phyloP scores from a whole-genome alignment of 2,888 invertebrate species.

The Drosophila limbata region DNA sequence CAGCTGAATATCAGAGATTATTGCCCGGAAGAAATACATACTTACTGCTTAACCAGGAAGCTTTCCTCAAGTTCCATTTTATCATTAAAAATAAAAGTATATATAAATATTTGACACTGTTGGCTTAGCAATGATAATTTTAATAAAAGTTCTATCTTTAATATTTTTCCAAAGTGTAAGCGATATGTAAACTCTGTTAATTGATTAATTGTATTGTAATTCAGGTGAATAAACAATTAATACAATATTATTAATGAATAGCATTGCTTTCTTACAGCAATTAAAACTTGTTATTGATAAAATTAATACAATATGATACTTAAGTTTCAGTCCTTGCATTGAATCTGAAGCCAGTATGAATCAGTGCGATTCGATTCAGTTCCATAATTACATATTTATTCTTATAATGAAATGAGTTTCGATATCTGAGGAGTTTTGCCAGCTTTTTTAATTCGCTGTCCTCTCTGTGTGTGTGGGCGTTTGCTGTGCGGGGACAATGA shows the following conservation, averaged over 20 bases:
- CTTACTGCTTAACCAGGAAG: slow-evolving; percentile 2
- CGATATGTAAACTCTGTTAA: background rate
- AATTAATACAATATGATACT: slow-evolving; percentile 1
- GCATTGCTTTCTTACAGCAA: background rate
- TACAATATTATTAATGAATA: background rate
- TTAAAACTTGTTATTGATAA: slow-evolving; percentile 5
- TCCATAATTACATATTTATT: slow-evolving; percentile 36
- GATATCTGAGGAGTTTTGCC: slow-evolving; percentile 40
- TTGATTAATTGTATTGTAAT: background rate
- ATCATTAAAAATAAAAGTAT: too few species aligned
- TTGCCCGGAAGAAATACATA: background rate
- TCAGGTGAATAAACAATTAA: background rate
- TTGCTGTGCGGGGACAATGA: slow-evolving; percentile 39
- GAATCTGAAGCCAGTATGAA: slow-evolving; percentile 25
- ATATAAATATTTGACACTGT: slow-evolving; percentile 8
- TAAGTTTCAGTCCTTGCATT: background rate
- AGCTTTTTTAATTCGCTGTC: slow-evolving; percentile 20
- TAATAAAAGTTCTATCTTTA: background rate
- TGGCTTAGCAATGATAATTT: background rate
- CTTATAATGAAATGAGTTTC: slow-evolving; percentile 39
- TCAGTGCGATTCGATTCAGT: slow-evolving; percentile 43
- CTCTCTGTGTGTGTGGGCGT: slow-evolving; percentile 40
- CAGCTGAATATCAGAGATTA: background rate
- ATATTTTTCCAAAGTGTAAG: background rate
- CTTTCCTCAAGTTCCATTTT: slow-evolving; percentile 1